Evolutionary conservation across 2,888 invertebrate species (phyloP).

Genomic region (Microdon myrmicae): DNA sequence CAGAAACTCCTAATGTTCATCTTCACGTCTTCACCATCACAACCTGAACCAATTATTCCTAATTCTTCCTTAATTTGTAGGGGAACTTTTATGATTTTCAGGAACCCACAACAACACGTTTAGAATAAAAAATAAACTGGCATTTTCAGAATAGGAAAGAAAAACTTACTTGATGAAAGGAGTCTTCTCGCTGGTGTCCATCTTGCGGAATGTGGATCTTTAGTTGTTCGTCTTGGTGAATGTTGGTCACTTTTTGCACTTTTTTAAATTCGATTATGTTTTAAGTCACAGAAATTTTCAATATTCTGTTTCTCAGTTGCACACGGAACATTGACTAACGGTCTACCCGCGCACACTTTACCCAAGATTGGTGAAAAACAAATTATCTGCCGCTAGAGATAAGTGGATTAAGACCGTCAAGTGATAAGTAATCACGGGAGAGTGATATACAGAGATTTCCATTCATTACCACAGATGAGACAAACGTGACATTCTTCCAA

Average conservation of each 20-base stretch:
- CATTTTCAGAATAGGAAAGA: no score
- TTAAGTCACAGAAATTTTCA: not conserved
- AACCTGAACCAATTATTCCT: no score
- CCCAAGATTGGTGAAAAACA: conserved; percentile 7
- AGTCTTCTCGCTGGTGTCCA: conserved; percentile 18
- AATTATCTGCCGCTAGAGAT: conserved; percentile 18
- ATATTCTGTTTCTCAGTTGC: conserved; percentile 21
- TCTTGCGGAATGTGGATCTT: conserved; percentile 6
- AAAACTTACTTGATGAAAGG: conserved; percentile 37
- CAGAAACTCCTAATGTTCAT: no score
- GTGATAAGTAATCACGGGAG: conserved; percentile 18
- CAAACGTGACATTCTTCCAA: no score
- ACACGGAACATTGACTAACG: conserved; percentile 32
- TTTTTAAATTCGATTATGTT: not conserved
- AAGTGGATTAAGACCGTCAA: conserved; percentile 11
- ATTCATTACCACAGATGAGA: no score
- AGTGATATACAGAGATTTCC: conserved; percentile 5
- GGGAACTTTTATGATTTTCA: no score
- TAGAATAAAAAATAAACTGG: no score
- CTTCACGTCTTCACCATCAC: no score
- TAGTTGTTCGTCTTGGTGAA: not conserved
- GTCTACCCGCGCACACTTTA: conserved; percentile 13
- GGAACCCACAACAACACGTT: no score
- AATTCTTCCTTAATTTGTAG: no score
- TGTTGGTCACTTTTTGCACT: not conserved